phyloP scores from a whole-genome alignment of 2,797 vertebrate species.

The Bovichtus variegatus region DNA sequence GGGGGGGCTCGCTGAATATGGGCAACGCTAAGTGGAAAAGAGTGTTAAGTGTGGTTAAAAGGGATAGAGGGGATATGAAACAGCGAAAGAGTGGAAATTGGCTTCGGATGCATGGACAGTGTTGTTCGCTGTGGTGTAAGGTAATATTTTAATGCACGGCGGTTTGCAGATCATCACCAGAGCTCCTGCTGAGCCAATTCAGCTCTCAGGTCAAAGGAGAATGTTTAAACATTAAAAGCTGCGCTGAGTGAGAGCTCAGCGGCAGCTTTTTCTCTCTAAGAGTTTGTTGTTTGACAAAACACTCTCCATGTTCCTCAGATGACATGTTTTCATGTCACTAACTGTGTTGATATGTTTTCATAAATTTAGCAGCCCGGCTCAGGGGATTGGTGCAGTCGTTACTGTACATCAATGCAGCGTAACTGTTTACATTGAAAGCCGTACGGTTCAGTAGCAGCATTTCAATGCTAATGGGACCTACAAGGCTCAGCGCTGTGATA shows the following conservation, averaged over 20 bases:
- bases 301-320: conserved; percentile 19
- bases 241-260: conserved; percentile 11
- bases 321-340: conserved; percentile 37
- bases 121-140: conserved; percentile 42
- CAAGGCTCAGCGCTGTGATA: conserved; percentile 9
- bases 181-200: conserved; percentile 27
- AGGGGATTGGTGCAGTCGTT: conserved; percentile 21
- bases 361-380: conserved; percentile 30
- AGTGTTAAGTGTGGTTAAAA: conserved; percentile 76
- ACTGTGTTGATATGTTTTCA: conserved; percentile 27
- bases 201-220: conserved; percentile 37
- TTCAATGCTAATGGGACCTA: conserved; percentile 29
- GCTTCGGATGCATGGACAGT: conserved; percentile 25
- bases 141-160: conserved; percentile 69
- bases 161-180: conserved; percentile 42
- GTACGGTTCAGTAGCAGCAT: conserved; percentile 16
- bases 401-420: conserved; percentile 1
- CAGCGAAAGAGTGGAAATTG: conserved; percentile 44
- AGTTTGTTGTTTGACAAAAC: conserved; percentile 25
- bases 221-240: background rate
- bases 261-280: background rate
- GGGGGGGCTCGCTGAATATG: conserved; percentile 47
- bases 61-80: conserved; percentile 51
- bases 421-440: conserved; percentile 12
- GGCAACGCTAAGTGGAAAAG: conserved; percentile 71